Evolutionary conservation across 2,113 vertebrate species (phyloP).

Genomic region (Paraplagusia blochii): DNA sequence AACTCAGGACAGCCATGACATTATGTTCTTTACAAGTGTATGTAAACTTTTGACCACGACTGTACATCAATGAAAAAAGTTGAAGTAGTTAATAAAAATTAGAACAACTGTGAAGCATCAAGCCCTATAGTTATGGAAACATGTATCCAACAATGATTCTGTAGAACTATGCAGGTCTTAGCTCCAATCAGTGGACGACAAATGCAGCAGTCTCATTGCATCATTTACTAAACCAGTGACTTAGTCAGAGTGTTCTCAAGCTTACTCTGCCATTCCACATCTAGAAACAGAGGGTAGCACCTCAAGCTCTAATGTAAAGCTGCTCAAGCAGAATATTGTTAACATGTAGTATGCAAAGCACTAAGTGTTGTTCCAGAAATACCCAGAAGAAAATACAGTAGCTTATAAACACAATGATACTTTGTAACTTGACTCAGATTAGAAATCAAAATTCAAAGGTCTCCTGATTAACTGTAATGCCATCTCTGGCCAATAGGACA

Average conservation of each 20-base stretch:
- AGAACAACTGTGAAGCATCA: too few species aligned
- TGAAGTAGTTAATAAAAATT: too few species aligned
- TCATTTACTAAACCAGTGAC: conserved; percentile 75
- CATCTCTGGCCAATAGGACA: too few species aligned
- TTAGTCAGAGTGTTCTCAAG: conserved; percentile 64
- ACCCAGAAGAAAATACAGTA: conserved; percentile 45
- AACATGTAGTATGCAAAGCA: conserved; percentile 70
- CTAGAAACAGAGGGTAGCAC: conserved; percentile 71
- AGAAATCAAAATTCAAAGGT: too few species aligned
- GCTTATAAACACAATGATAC: conserved; percentile 19
- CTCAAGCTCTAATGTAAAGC: conserved; percentile 66
- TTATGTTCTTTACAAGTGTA: too few species aligned
- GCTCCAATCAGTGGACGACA: conserved; percentile 69
- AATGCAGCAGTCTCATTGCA: conserved; percentile 71
- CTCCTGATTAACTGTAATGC: too few species aligned
- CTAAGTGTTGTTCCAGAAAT: conserved; percentile 72
- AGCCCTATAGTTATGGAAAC: too few species aligned
- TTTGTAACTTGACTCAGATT: neutral
- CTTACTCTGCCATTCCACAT: conserved; percentile 43
- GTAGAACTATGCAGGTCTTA: conserved; percentile 24
- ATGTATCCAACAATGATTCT: too few species aligned
- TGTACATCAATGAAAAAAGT: too few species aligned
- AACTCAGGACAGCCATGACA: too few species aligned
- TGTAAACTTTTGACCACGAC: too few species aligned
- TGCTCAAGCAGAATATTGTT: conserved; percentile 74